Conservation (phyloP, 2,888 invertebrate species). For the Pseudolycoriella hygida region DNA sequence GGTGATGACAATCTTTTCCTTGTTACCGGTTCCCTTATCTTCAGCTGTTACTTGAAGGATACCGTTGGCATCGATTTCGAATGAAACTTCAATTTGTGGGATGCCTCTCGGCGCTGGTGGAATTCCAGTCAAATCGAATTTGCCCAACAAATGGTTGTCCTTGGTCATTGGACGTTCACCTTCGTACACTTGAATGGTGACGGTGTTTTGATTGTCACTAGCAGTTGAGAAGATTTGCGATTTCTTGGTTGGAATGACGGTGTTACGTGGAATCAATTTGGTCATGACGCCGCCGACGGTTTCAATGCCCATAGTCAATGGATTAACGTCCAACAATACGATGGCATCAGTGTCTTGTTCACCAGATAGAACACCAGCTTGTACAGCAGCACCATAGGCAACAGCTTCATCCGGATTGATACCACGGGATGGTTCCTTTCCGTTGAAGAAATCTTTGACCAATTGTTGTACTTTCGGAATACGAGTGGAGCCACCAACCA, state of each 20-base stretch:
- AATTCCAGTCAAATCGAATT: conserved; percentile 94
- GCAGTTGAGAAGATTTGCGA: conserved; percentile 99
- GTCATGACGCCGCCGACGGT: conserved; percentile 99
- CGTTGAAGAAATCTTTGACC: conserved; percentile 88
- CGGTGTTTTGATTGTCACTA: conserved; percentile 96
- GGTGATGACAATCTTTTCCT: conserved; percentile 97
- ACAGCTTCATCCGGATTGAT: conserved; percentile 99
- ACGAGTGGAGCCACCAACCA: conserved; percentile 97
- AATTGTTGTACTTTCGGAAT: conserved; percentile 94
- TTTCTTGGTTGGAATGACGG: conserved; percentile 98
- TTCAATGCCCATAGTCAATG: conserved; percentile 97
- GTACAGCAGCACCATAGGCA: conserved; percentile 95
- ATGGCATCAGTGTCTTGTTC: conserved; percentile 95
- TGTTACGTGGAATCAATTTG: conserved; percentile 93
- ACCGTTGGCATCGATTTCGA: conserved; percentile 89
- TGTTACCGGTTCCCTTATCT: conserved; percentile 97
- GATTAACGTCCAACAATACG: conserved; percentile 93
- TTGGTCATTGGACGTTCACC: conserved; percentile 99
- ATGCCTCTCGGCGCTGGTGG: conserved; percentile 89
- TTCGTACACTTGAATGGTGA: conserved; percentile 96
- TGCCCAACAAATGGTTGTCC: conserved; percentile 96
- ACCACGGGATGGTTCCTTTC: conserved; percentile 94
- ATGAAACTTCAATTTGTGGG: conserved; percentile 87
- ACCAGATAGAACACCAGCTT: conserved; percentile 90
- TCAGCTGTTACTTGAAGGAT: conserved; percentile 94